Conservation (phyloP, 1,140 invertebrate genomes). For the Euwallacea similis region DNA sequence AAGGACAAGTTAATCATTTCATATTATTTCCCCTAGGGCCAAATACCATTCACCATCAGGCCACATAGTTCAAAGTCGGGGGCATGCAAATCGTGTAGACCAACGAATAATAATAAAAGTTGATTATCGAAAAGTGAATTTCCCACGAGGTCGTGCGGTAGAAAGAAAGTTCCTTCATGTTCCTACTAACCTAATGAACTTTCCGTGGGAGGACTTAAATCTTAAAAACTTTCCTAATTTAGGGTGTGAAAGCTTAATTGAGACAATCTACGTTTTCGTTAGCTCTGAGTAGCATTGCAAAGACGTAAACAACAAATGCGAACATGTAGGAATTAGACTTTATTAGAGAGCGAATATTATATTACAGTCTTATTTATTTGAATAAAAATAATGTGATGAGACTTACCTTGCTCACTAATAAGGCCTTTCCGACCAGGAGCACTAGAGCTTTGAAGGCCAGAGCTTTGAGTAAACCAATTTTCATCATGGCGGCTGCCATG, state of each 20-base stretch:
- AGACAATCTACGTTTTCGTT: not conserved
- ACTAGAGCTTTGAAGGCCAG: constrained; percentile 78
- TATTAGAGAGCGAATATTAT: too few species aligned
- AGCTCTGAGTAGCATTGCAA: not conserved
- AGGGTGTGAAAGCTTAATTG: constrained; percentile 13
- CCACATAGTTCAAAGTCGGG: not conserved
- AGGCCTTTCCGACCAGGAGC: constrained; percentile 79
- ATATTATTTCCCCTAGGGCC: too few species aligned
- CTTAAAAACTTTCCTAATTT: constrained; percentile 15
- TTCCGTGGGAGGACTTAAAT: constrained; percentile 14
- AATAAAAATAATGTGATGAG: not conserved
- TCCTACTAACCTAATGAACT: constrained; percentile 31
- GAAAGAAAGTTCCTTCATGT: constrained; percentile 25
- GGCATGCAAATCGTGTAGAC: not conserved
- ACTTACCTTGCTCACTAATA: constrained; percentile 71
- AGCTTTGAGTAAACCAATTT: constrained; percentile 76
- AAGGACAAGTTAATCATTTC: too few species aligned
- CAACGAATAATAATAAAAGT: constrained; percentile 16
- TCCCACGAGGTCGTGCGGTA: constrained; percentile 19
- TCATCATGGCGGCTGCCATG: constrained; percentile 74
- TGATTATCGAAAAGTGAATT: constrained; percentile 19
- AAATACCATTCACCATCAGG: too few species aligned
- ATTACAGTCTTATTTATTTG: too few species aligned
- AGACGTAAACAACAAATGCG: not conserved
- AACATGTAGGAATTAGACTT: not conserved